A percentile compares a stretch with the other conserved stretches of the same genome.
phyloP scores from a whole-genome alignment of 1,140 invertebrate species.

The Halesus radiatus region DNA sequence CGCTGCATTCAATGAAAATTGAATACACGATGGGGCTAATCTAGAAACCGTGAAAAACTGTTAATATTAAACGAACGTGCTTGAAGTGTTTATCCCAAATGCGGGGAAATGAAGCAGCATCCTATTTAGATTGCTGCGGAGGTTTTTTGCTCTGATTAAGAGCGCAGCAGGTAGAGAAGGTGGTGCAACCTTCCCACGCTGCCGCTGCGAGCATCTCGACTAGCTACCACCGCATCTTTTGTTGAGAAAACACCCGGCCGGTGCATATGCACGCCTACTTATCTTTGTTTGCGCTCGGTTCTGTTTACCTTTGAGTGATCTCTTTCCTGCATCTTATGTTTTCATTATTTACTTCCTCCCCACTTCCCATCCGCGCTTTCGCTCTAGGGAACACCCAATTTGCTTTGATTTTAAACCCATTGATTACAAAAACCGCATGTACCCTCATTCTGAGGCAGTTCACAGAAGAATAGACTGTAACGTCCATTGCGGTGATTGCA shows the following conservation, averaged over 20 bases:
- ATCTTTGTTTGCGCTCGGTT: constrained; percentile 40
- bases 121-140: constrained; percentile 21
- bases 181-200: constrained; percentile 53
- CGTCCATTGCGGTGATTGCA: constrained; percentile 29
- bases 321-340: constrained; percentile 20
- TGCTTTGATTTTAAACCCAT: too few species aligned
- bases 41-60: too few species aligned
- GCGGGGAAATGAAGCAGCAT: constrained; percentile 16
- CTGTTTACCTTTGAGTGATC: constrained; percentile 19
- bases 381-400: too few species aligned
- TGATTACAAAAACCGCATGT: too few species aligned
- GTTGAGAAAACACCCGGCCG: constrained; percentile 45
- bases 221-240: constrained; percentile 36
- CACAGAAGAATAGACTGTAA: constrained; percentile 5
- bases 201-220: constrained; percentile 34
- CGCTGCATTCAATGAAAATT: too few species aligned
- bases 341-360: constrained; percentile 39
- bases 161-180: constrained; percentile 48
- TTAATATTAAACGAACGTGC: too few species aligned
- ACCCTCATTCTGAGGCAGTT: too few species aligned
- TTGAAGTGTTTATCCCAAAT: constrained; percentile 16
- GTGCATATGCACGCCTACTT: constrained; percentile 28
- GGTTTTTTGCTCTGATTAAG: constrained; percentile 33
- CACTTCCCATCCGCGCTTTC: not conserved
- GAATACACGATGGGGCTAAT: too few species aligned